A percentile compares a stretch with the other conserved stretches of the same genome.
Evolutionary conservation across 2,797 vertebrate genomes (phyloP).

Genomic region (Rhabdomys pumilio): DNA sequence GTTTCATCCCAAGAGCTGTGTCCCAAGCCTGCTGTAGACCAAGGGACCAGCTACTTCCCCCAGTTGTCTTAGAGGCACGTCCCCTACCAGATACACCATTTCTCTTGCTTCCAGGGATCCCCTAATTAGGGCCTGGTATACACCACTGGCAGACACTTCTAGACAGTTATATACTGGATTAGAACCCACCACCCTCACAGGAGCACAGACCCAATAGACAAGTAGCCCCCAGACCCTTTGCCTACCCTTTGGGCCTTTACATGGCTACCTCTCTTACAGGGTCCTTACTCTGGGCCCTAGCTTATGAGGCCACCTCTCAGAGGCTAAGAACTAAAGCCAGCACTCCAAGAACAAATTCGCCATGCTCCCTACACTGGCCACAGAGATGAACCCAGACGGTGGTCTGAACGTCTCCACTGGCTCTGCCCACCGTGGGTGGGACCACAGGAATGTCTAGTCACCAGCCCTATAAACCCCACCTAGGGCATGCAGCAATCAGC

Average conservation of each 20-base stretch:
- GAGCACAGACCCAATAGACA: background rate
- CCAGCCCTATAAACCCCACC: background rate
- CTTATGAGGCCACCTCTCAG: background rate
- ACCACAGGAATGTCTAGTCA: background rate
- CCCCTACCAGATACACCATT: background rate
- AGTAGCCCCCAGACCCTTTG: background rate
- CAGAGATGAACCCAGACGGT: rapidly evolving
- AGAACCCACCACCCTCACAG: background rate
- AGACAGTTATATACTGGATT: background rate
- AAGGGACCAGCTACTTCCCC: background rate
- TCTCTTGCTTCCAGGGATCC: background rate
- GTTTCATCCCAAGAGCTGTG: background rate
- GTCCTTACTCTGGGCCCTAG: background rate
- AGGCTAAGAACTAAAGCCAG: rapidly evolving
- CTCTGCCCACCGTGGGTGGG: background rate
- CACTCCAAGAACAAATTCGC: background rate
- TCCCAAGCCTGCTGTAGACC: background rate
- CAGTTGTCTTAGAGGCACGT: background rate
- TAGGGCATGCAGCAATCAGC: background rate
- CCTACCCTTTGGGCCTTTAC: background rate
- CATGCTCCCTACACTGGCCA: rapidly evolving
- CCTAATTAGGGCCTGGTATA: background rate
- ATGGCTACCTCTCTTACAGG: background rate
- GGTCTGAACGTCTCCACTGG: background rate
- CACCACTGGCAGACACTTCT: too few species aligned